Base-by-base conservation (phyloP, 2,797 vertebrate species). In the Acanthurus lineatus region DNA sequence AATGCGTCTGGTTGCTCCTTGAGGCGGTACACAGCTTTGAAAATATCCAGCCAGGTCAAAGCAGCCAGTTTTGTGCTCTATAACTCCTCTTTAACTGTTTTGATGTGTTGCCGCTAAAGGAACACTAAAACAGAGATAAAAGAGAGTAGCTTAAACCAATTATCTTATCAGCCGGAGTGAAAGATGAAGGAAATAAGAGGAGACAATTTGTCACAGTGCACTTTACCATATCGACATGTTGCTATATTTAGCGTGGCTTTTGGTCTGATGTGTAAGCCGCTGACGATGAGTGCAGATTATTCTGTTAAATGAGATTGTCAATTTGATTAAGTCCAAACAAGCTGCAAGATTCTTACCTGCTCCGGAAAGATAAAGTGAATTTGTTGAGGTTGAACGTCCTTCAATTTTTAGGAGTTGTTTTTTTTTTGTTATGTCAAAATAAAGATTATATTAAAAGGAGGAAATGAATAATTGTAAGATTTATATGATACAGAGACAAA, bases 231-330 rank as follows among this genome's bases (percentile, higher is more conserved):
- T 67, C 22, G 32, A 64, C 81, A 67, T 58, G 51, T 54, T 63
- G 68, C 79, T 88, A 87, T 88, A 91, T 91, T 87, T 86, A 85
- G 79, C 15, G 25, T 17, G 63, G 83, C 64, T 83, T 86, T 80
- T 60, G 40, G 11, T 52, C 69, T 89, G 81, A 88, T 88, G 81
- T 60, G 75, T 84, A 76, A 86, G 66, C 76, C 54, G 42, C 54
- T 61, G 60, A 67, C 82, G 81, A 91, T 84, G 78, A 69, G 57
- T 58, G 70, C n/a, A 86, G 86, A 91, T 91, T 82, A 69, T 69
- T 75, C 58, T 77, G 56, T 77, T 77, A 77, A 90, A 87, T 79
- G 42, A 74, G 69, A 88, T 81, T 69, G 70, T 47, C 54, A 15
- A 47, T 71, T 60, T 81, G 82, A 90, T 90, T 61, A 51, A 0